Base-by-base conservation (phyloP, 1,140 invertebrate genomes). In the Calephelis nemesis region DNA sequence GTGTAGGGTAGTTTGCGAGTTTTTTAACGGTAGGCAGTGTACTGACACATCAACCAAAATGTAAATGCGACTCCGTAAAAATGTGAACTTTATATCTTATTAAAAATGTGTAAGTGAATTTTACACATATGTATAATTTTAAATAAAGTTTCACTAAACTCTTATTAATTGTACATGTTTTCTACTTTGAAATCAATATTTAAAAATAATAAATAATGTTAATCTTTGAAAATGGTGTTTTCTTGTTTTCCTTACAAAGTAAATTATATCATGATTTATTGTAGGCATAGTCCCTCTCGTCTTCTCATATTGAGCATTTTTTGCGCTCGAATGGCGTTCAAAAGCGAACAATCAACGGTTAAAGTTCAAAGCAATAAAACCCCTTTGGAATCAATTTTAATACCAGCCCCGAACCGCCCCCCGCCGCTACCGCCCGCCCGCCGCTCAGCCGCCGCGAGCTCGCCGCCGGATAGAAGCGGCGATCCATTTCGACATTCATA, bases 331-430 rank as follows among this genome's bases (percentile, higher is more conserved):
- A 9, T 9, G 42, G 42, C 6, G 42, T 45, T 9, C 42, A 52
- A 74, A 72, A 74, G 73, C 65, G 72, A 72, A 74, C 73, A 74
- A 72, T 74, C 70, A 72, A 66, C 65, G 68, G 52, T 73, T 65
- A 72, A 74, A 74, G 67, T 72, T 74, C 65, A 63, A 49, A 65
- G 73, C 73, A 74, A 74, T 74, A 72, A 74, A 69, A 74, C 67
- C 65, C 72, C 70, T 71, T 73, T 68, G 62, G 62, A 69, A 74
- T 74, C 70, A 74, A 74, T 74, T 74, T 74, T 72, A 74, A 74
- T 74, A 74, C 69, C 66, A 65, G 40, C 42, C 13, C 50, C 13
- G n/a, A 15, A 15, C 15, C 62, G 19, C 19, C 13, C 48, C 63
- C 13, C 47, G 47, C 47, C 48, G 47, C 15, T 30, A 30, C 6